Base-by-base conservation (phyloP, 2,888 invertebrate genomes). In the Odontocolon sp. region DNA sequence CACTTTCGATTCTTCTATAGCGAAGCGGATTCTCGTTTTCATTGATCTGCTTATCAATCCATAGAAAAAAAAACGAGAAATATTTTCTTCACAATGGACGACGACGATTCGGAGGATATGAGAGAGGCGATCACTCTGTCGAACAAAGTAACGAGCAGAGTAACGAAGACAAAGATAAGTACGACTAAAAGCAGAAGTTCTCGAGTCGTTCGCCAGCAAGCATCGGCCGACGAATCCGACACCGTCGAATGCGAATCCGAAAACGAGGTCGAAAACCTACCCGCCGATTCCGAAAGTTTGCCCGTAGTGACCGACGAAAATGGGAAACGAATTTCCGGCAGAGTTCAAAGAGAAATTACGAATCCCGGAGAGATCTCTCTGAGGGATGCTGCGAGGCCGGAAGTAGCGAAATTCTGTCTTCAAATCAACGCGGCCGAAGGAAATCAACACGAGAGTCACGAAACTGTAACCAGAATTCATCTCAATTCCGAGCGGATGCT, bases 181-280 rank as follows among this genome's bases (percentile, higher is more conserved):
- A 28, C 70, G 11, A 81, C 71, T 31, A 71, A 42, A n/a, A 72
- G 40, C 38, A 68, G 31, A 28, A 69, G 47, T 16, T 74, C 61
- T 18, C 45, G 79, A 1, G 66, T 59, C 0, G 9, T 80, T 0
- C 70, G 56, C 0, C 68, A 70, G 16, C 78, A 70, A 5, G 79
- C 77, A 18, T 86, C 87, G 1, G 81, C 82, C 3, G 87, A 88
- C 0, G 87, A 84, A 8, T 87, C 88, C 0, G 87, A 88, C 73
- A 87, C 87, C 16, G 80, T 88, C 75, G 89, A 87, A 18, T 86
- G 85, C 57, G 84, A 85, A 3, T 89, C 89, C 1, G 89, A 89
- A 63, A 87, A 84, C 67, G 89, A 89, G 38, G 86, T 87, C 11
- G 89, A 89, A 11, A 88, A 87, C 69, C 84, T 86, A n/a, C 85